Evolutionary conservation across 2,113 vertebrate genomes (phyloP).

Genomic region (Hiodon tergisus): DNA sequence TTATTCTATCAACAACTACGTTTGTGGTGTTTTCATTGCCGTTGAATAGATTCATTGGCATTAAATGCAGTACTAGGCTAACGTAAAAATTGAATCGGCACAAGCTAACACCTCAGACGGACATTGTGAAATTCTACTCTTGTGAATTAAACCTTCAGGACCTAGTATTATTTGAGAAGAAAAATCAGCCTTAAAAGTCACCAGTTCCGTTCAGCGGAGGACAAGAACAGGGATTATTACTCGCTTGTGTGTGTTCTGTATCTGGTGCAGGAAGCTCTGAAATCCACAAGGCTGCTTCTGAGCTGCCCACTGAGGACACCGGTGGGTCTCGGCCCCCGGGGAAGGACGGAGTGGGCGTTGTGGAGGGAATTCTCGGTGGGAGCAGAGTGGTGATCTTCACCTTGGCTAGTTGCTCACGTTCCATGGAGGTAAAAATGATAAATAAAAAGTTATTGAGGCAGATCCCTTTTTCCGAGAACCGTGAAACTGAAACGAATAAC

Average conservation of each 20-base stretch:
- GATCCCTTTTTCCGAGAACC: neutral
- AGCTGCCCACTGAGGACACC: neutral
- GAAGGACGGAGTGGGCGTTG: neutral
- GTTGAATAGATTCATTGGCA: too few species aligned
- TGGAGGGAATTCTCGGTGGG: conserved; percentile 18
- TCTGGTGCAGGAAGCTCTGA: neutral
- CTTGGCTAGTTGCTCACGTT: conserved; percentile 22
- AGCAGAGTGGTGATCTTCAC: conserved; percentile 35
- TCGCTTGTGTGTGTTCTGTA: neutral
- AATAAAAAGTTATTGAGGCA: neutral
- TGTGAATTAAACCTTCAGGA: too few species aligned
- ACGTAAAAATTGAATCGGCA: too few species aligned
- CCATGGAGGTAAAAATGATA: neutral
- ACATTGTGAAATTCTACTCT: too few species aligned
- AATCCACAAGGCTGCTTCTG: neutral
- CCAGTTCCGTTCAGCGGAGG: neutral
- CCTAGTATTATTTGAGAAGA: too few species aligned
- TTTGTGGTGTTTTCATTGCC: too few species aligned
- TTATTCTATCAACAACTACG: too few species aligned
- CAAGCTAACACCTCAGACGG: too few species aligned
- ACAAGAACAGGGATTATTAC: neutral
- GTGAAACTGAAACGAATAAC: neutral
- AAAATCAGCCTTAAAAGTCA: too few species aligned
- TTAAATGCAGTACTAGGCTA: too few species aligned
- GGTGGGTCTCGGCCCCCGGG: neutral